Percentiles rank a stretch among this genome's conserved stretches.
Evolutionary conservation across 37 sponge, comb jelly and placozoan genomes (phyloP).

Genomic region (Haliclona indistincta): DNA sequence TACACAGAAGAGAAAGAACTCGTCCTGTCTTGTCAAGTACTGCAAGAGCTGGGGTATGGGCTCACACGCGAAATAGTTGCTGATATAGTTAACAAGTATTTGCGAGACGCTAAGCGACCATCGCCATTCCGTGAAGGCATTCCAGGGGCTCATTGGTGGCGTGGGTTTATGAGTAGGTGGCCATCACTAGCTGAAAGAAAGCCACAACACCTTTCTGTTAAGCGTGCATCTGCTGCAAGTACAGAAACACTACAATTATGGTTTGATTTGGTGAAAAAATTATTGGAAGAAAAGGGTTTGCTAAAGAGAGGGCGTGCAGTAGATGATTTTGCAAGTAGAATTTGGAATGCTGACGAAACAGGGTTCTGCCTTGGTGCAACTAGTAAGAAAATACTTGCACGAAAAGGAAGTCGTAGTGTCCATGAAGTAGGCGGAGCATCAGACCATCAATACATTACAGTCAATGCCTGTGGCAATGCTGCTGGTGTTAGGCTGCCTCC

Average conservation of each 20-base stretch:
- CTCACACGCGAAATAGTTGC: slow-evolving; percentile 39
- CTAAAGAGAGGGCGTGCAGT: no score
- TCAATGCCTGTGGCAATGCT: slow-evolving; percentile 41
- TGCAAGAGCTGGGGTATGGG: slow-evolving; percentile 61
- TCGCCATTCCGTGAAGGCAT: slow-evolving; percentile 34
- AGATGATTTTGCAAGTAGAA: slow-evolving; percentile 9
- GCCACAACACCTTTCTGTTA: slow-evolving; percentile 19
- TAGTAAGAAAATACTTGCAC: slow-evolving; percentile 16
- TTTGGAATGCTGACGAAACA: slow-evolving; percentile 62
- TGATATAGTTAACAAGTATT: slow-evolving; percentile 35
- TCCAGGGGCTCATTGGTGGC: slow-evolving; percentile 60
- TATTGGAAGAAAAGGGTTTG: slow-evolving; percentile 5
- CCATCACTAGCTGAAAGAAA: slow-evolving; percentile 11
- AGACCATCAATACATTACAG: slow-evolving; percentile 45
- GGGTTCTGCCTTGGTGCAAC: slow-evolving; percentile 47
- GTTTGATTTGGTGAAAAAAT: slow-evolving; percentile 11
- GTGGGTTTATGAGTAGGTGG: slow-evolving; percentile 42
- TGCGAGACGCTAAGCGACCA: slow-evolving; percentile 33
- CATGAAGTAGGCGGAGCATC: slow-evolving; percentile 50
- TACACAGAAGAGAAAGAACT: slow-evolving; percentile 66
- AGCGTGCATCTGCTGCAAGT: slow-evolving; percentile 18
- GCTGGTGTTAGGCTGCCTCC: slow-evolving; percentile 45
- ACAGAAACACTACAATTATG: neutral
- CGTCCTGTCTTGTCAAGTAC: slow-evolving; percentile 30
- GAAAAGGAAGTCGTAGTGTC: slow-evolving; percentile 30